Percentiles rank a stretch among this genome's conserved stretches.
These are phyloP conservation scores for Brachionus plicatilis DNA, from an alignment of 1,140 invertebrate genomes.

Conservation along the genomic window DNA sequence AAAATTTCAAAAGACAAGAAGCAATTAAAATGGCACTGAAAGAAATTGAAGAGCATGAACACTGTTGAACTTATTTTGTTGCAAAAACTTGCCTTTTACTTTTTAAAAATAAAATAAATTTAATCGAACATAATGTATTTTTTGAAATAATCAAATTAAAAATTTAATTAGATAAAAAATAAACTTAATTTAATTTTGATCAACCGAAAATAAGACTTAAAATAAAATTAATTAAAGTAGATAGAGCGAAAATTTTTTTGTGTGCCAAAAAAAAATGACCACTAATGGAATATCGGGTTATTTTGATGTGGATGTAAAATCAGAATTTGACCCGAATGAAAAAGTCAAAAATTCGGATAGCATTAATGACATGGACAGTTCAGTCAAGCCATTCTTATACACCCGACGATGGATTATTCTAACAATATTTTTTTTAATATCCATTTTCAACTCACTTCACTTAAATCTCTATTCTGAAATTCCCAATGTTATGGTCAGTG, in stretches of 20 bases:
- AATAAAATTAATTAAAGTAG: not conserved
- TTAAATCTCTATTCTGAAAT: slow-evolving; percentile 59
- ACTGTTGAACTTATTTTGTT: not conserved
- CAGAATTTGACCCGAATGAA: not conserved
- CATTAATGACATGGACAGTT: not conserved
- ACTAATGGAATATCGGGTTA: not conserved
- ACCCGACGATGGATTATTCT: slow-evolving; percentile 76
- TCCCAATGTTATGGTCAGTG: slow-evolving; percentile 50
- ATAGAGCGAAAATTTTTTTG: not conserved
- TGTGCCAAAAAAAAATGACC: not conserved
- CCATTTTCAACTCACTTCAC: slow-evolving; percentile 75
- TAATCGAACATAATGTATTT: not conserved
- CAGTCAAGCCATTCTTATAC: not conserved
- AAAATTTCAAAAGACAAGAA: slow-evolving; percentile 18
- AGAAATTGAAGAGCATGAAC: slow-evolving; percentile 6
- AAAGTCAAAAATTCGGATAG: not conserved
- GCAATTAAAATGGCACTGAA: not conserved
- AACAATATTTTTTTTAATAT: slow-evolving; percentile 78
- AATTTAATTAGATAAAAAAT: not conserved
- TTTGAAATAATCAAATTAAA: not conserved
- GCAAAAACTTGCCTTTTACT: not conserved
- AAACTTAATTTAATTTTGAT: not conserved
- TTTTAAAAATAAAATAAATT: not conserved
- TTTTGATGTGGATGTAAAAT: slow-evolving; percentile 1
- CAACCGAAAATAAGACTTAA: not conserved